phyloP scores from a whole-genome alignment of 2,888 invertebrate species.

The Sinotaia quadrata region DNA sequence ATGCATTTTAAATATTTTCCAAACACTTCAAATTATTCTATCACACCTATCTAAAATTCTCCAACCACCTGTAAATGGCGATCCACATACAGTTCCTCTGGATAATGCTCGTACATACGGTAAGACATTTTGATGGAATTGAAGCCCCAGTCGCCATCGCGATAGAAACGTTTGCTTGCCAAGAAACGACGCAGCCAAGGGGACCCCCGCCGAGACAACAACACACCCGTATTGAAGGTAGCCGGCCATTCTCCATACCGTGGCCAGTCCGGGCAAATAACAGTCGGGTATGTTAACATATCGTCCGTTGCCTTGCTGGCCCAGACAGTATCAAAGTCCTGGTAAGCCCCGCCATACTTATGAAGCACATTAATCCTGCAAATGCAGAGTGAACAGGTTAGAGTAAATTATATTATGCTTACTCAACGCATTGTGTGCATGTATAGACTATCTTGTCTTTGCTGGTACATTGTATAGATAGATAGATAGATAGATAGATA shows the following conservation, averaged over 20 bases:
- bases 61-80: conserved; percentile 53
- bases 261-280: conserved; percentile 53
- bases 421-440: too few relatives aligned
- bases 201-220: conserved; percentile 43
- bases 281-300: conserved; percentile 46
- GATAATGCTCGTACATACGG: conserved; percentile 47
- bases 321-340: conserved; percentile 57
- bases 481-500: too few relatives aligned
- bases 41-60: too few relatives aligned
- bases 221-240: conserved; percentile 41
- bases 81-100: conserved; percentile 50
- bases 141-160: conserved; percentile 32
- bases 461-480: too few relatives aligned
- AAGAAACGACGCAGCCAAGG: conserved; percentile 32
- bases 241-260: conserved; percentile 42
- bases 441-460: too few relatives aligned
- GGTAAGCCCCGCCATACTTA: conserved; percentile 58
- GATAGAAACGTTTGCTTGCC: conserved; percentile 31
- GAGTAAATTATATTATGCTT: too few relatives aligned
- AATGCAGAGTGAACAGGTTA: too few relatives aligned
- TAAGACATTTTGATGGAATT: conserved; percentile 36
- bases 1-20: too few relatives aligned
- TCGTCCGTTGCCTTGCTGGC: conserved; percentile 41
- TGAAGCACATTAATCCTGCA: too few relatives aligned
- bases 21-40: too few relatives aligned